phyloP scores from a whole-genome alignment of 1,140 invertebrate genomes.

The Maniola jurtina region DNA sequence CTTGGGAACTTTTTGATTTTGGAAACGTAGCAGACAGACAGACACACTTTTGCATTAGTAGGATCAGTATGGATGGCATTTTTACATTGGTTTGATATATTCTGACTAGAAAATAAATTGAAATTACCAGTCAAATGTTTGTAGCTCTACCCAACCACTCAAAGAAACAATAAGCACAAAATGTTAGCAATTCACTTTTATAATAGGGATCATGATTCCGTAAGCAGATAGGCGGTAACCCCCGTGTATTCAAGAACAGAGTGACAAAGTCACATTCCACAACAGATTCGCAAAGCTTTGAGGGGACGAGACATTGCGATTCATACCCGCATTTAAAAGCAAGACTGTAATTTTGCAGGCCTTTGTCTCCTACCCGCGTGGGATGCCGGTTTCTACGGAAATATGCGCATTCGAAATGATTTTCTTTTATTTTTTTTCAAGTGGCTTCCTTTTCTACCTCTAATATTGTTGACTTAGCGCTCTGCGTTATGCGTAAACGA shows the following conservation, averaged over 20 bases:
- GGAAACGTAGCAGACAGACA: no score
- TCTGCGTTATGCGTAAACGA: not conserved
- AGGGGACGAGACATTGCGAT: conserved; percentile 71
- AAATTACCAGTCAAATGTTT: not conserved
- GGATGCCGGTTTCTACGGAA: conserved; percentile 57
- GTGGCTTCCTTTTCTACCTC: conserved; percentile 50
- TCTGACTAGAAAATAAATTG: not conserved
- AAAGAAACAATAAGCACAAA: conserved; percentile 15
- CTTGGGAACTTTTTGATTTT: no score
- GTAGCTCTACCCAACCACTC: not conserved
- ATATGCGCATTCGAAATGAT: conserved; percentile 73
- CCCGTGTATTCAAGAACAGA: conserved; percentile 36
- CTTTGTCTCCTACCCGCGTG: conserved; percentile 62
- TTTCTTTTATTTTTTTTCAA: conserved; percentile 69
- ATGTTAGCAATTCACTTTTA: conserved; percentile 15
- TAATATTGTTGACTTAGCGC: conserved; percentile 21
- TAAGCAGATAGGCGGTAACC: conserved; percentile 33
- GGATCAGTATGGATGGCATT: no score
- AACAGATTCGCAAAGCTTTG: conserved; percentile 64
- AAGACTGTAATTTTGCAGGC: conserved; percentile 73
- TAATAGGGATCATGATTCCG: conserved; percentile 21
- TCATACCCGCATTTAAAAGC: conserved; percentile 76
- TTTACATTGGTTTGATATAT: not conserved
- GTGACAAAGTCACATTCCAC: conserved; percentile 34
- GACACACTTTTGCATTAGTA: no score